A percentile compares a stretch with the other conserved stretches of the same genome.
phyloP scores from a whole-genome alignment of 2,113 vertebrate species.

The Chlamydotis undulata region DNA sequence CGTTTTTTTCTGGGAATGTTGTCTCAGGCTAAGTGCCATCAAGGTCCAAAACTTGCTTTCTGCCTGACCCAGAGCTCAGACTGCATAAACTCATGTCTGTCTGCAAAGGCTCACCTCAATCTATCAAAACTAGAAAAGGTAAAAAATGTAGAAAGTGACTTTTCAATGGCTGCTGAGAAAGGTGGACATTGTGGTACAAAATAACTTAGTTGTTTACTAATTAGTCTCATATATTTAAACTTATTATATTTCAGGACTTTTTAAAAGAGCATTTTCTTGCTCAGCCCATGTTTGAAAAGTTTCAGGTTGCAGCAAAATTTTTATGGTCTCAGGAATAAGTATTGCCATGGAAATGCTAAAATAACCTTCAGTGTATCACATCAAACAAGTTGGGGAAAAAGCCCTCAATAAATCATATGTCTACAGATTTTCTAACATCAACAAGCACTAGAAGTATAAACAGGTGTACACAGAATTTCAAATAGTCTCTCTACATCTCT shows the following conservation, averaged over 20 bases:
- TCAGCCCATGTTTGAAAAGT: constrained; percentile 5
- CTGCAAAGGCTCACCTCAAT: not conserved
- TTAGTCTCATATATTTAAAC: not conserved
- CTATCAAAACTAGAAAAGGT: not conserved
- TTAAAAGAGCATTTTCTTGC: not conserved
- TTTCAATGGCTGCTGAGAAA: not conserved
- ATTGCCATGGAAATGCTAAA: constrained; percentile 42
- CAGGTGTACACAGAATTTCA: not conserved
- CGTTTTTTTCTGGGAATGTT: not conserved
- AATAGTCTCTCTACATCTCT: not conserved
- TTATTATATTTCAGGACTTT: not conserved
- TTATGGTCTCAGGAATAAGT: constrained; percentile 35
- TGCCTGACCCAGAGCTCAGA: not conserved
- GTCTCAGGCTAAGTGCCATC: not conserved
- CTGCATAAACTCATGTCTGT: not conserved
- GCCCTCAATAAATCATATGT: constrained; percentile 2
- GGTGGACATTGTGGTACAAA: not conserved
- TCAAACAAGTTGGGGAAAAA: constrained; percentile 21
- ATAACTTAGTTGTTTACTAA: not conserved
- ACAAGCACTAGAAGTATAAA: not conserved
- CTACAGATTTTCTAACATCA: constrained; percentile 23
- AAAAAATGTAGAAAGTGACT: not conserved
- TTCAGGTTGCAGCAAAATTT: constrained; percentile 21
- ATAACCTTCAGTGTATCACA: constrained; percentile 23
- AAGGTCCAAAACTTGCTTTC: not conserved